Base-by-base conservation (phyloP, 2,888 invertebrate genomes). In the Phragmatobia fuliginosa region DNA sequence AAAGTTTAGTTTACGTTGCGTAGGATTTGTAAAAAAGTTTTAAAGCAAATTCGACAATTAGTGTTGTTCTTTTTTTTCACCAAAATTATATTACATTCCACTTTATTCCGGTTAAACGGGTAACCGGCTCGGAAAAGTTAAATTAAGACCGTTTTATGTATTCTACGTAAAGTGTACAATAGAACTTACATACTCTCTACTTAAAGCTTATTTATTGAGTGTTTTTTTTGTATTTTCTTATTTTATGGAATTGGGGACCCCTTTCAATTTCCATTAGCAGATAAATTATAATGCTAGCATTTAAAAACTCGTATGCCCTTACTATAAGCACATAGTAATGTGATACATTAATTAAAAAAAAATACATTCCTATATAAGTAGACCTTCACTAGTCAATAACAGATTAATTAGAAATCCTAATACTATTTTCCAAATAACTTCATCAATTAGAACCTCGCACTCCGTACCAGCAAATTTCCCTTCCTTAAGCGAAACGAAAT, bases 21-120 rank as follows among this genome's bases (percentile, higher is more conserved):
- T 90, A 87, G 89, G 88, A 91, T 91, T 92, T 88, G 88, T 85
- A 90, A 91, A 89, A n/a, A 92, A 92, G 89, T 83, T 92, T 92
- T 86, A 86, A 92, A 88, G 90, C 90, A 90, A 92, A 93, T 93
- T 89, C 87, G 82, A 86, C 88, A 92, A 92, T 94, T 92, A 92
- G 90, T 84, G 86, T 82, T 88, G 61, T 85, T 80, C 82, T 77
- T 74, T 77, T 87, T 87, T 85, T 86, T 84, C 82, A 78, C 80
- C 72, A 68, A 76, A 79, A 78, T 75, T 77, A 76, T 81, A 75
- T 67, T 71, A 69, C 71, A 71, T 78, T 76, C 62, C 59, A 33
- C 73, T 80, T 78, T 62, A 74, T 77, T 80, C 71, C 67, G 67
- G 77, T 74, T 76, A 66, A 75, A 75, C 69, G 66, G 38, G 66